Evolutionary conservation across 2,113 vertebrate genomes (phyloP).

Genomic region (Mormyrus lacerda): DNA sequence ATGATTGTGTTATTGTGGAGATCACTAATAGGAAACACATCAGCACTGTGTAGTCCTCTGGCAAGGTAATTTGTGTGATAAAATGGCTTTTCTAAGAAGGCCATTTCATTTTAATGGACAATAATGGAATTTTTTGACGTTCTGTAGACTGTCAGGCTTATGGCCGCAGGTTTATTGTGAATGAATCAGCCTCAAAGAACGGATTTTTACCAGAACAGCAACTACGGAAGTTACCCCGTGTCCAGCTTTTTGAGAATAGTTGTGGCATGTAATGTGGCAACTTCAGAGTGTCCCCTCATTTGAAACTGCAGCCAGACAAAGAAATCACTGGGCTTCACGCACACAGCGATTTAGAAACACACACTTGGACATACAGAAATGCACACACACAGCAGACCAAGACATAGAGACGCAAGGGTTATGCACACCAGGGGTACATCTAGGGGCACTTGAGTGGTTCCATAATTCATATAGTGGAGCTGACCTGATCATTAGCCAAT

Average conservation of each 20-base stretch:
- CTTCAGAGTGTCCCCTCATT: neutral
- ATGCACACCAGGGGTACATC: neutral
- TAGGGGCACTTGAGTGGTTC: neutral
- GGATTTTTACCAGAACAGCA: neutral
- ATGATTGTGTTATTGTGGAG: neutral
- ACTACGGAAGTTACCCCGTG: neutral
- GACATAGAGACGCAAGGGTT: neutral
- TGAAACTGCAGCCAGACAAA: neutral
- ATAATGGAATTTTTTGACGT: neutral
- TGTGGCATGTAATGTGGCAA: neutral
- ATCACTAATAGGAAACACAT: neutral
- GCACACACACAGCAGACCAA: neutral
- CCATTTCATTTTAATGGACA: slow-evolving; percentile 2
- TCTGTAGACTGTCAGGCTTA: neutral
- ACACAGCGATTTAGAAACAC: neutral
- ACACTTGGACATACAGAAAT: neutral
- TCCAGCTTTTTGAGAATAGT: neutral
- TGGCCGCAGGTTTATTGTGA: neutral
- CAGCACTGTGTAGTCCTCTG: neutral
- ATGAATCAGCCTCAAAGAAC: neutral
- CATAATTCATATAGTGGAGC: neutral
- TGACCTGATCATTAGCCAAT: too few species aligned
- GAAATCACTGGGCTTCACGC: neutral
- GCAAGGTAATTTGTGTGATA: neutral
- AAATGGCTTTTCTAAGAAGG: neutral